Percentiles rank a stretch among this genome's conserved stretches.
These are phyloP conservation scores for Nebria brevicollis DNA, from an alignment of 2,888 invertebrate species.

Conservation along the genomic window DNA sequence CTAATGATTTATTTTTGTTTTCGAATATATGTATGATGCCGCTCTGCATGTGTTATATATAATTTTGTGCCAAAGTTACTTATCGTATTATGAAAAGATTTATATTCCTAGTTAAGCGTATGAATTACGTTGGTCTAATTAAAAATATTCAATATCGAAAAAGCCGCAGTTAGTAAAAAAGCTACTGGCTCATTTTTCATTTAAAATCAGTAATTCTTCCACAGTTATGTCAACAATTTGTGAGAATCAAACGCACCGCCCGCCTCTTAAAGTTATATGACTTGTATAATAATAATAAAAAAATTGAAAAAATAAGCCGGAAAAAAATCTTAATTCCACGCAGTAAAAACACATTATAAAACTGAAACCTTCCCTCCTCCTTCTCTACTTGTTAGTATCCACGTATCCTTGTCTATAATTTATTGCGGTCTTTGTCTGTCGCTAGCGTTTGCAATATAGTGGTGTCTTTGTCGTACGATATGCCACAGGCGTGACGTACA, in stretches of 20 bases:
- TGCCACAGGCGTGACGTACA: slow-evolving; percentile 1
- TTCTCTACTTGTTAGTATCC: slow-evolving; percentile 58
- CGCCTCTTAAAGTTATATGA: slow-evolving; percentile 13
- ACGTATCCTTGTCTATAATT: slow-evolving; percentile 30
- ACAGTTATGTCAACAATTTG: slow-evolving; percentile 44
- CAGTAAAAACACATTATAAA: slow-evolving; percentile 51
- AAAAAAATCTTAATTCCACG: slow-evolving; percentile 42
- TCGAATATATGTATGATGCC: no score
- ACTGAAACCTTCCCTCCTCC: slow-evolving; percentile 51
- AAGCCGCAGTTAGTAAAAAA: background rate
- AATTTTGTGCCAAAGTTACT: background rate
- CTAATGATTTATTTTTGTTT: no score
- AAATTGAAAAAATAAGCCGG: slow-evolving; percentile 35
- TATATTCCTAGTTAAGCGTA: background rate
- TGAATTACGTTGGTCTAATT: background rate
- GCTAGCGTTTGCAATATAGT: background rate
- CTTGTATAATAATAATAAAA: slow-evolving; percentile 11
- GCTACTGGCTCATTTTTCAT: background rate
- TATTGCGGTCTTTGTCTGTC: slow-evolving; percentile 13
- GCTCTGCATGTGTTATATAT: no score
- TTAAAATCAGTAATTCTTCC: background rate
- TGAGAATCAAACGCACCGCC: slow-evolving; percentile 34
- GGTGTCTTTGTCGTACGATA: slow-evolving; percentile 7
- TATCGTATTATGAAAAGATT: background rate
- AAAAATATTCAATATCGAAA: background rate